phyloP scores from a whole-genome alignment of 1,140 invertebrate species.

The Chymomyza costata region DNA sequence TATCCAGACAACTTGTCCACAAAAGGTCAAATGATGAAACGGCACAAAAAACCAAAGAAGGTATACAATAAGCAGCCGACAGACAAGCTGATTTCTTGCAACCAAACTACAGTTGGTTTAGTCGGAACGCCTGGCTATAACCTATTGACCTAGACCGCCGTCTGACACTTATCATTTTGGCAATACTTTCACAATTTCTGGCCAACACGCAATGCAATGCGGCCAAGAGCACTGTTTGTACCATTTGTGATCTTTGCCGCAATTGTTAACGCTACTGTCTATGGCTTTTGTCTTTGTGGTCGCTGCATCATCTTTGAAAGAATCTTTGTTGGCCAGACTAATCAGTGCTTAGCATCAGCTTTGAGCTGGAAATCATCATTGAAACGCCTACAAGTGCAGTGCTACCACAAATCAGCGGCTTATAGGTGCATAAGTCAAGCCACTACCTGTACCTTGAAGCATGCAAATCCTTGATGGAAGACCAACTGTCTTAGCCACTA shows the following conservation, averaged over 20 bases:
- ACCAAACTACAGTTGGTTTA: background rate
- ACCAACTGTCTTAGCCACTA: constrained; percentile 6
- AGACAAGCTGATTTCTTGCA: background rate
- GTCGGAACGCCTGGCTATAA: constrained; percentile 18
- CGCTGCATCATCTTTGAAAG: constrained; percentile 27
- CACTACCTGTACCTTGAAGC: constrained; percentile 6
- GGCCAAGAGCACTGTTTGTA: background rate
- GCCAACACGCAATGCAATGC: background rate
- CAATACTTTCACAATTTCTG: constrained; percentile 19
- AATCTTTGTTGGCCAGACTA: constrained; percentile 30
- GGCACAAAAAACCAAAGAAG: background rate
- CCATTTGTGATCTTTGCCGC: constrained; percentile 44
- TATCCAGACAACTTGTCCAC: constrained; percentile 6
- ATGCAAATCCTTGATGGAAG: background rate
- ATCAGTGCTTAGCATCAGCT: constrained; percentile 28
- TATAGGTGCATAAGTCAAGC: constrained; percentile 7
- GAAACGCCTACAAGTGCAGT: constrained; percentile 8
- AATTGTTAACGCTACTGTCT: constrained; percentile 26
- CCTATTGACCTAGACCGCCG: constrained; percentile 58
- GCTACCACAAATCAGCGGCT: background rate
- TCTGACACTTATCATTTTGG: constrained; percentile 1
- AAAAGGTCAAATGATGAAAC: constrained; percentile 9
- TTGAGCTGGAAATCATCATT: background rate
- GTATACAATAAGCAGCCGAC: background rate
- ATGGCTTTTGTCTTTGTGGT: constrained; percentile 19